Evolutionary conservation across 1,140 invertebrate genomes (phyloP).

Genomic region (Propsilocerus akamusi): DNA sequence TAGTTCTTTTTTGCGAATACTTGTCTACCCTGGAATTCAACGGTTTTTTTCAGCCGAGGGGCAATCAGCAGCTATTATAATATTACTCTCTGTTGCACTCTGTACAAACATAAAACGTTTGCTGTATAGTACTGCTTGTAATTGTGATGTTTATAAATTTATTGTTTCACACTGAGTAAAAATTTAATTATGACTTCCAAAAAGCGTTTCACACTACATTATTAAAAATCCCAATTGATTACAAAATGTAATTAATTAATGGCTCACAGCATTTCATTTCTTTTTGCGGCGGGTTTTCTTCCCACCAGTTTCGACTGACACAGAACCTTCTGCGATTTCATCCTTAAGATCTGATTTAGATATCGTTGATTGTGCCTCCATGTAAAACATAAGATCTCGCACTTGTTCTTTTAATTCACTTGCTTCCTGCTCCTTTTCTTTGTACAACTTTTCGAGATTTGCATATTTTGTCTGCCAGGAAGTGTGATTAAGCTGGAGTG

Average conservation of each 20-base stretch:
- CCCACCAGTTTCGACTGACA: conserved; percentile 30
- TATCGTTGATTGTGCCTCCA: conserved; percentile 55
- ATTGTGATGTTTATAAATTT: too few species aligned
- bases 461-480: conserved; percentile 53
- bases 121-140: too few species aligned
- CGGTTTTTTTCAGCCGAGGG: too few species aligned
- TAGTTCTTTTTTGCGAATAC: too few species aligned
- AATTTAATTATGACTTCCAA: too few species aligned
- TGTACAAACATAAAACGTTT: too few species aligned
- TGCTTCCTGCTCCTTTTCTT: conserved; percentile 53
- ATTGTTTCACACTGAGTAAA: too few species aligned
- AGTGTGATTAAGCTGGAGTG: conserved; percentile 58
- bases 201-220: too few species aligned
- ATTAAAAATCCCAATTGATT: too few species aligned
- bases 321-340: conserved; percentile 49
- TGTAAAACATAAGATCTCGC: conserved; percentile 88
- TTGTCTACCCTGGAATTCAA: too few species aligned
- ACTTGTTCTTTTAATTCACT: conserved; percentile 77
- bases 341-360: conserved; percentile 38
- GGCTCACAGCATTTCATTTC: not conserved
- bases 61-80: too few species aligned
- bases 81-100: too few species aligned
- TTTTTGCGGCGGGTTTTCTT: not conserved
- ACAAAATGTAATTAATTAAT: not conserved
- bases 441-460: conserved; percentile 39